phyloP scores from a whole-genome alignment of 35 echinoderm and acorn worm species.

The Apostichopus californicus region DNA sequence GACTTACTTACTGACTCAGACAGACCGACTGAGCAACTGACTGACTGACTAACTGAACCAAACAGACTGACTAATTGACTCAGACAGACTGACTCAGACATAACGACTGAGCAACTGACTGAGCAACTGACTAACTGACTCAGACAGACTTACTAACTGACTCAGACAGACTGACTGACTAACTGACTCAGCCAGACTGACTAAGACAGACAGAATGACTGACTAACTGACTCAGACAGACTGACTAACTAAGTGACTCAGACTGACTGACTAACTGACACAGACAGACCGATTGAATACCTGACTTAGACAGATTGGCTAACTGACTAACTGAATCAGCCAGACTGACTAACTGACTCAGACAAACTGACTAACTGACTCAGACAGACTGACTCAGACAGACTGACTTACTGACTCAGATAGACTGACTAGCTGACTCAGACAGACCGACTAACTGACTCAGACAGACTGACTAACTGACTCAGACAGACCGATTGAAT shows the following conservation, averaged over 20 bases:
- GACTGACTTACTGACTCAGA: not conserved
- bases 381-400: too few species aligned
- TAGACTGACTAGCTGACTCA: not conserved
- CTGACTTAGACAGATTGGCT: not conserved
- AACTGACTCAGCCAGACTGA: not conserved
- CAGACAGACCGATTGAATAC: not conserved
- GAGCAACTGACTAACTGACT: not conserved
- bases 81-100: not conserved
- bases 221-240: not conserved
- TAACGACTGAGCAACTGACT: not conserved
- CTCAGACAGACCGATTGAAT: not conserved
- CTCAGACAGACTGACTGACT: not conserved
- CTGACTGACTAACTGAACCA: not conserved
- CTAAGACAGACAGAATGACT: not conserved
- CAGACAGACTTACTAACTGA: too few species aligned
- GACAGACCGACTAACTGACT: too few species aligned
- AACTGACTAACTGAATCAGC: too few species aligned
- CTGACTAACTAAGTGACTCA: not conserved
- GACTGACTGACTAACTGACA: not conserved
- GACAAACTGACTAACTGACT: not conserved
- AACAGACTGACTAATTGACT: not conserved
- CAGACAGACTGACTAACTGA: too few species aligned
- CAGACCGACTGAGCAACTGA: not conserved
- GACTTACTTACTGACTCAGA: not conserved
- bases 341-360: too few species aligned